phyloP scores from a whole-genome alignment of 2,888 invertebrate genomes.

The Tiliacea citrago region DNA sequence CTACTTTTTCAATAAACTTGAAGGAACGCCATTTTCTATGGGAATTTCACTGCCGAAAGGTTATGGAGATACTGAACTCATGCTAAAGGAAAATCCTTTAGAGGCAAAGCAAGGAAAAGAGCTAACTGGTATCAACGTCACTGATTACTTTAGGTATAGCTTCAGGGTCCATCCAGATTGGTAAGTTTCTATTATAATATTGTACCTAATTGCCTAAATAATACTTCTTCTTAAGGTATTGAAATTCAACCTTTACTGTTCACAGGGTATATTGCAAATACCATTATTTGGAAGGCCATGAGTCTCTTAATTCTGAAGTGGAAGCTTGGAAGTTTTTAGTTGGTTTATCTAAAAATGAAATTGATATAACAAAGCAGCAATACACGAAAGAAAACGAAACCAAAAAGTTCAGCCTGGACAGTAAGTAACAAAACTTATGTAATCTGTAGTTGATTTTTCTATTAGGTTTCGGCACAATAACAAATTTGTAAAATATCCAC shows the following conservation, averaged over 20 bases:
- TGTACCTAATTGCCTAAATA: background rate
- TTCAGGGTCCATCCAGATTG: slow-evolving; percentile 97
- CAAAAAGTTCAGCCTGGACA: slow-evolving; percentile 72
- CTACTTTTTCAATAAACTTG: slow-evolving; percentile 95
- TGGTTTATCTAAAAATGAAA: slow-evolving; percentile 90
- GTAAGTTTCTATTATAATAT: slow-evolving; percentile 81
- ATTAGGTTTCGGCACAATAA: background rate
- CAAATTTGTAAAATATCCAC: background rate
- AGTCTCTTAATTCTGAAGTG: slow-evolving; percentile 93
- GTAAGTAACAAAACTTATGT: slow-evolving; percentile 71
- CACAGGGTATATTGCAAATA: slow-evolving; percentile 96
- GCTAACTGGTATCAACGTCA: slow-evolving; percentile 92
- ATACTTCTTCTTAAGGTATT: background rate
- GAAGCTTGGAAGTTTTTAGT: slow-evolving; percentile 94
- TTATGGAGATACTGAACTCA: slow-evolving; percentile 94
- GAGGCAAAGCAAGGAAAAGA: slow-evolving; percentile 92
- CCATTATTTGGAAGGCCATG: slow-evolving; percentile 95
- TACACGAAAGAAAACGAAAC: slow-evolving; percentile 76
- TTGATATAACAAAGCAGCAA: slow-evolving; percentile 84
- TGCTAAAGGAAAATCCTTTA: slow-evolving; percentile 95
- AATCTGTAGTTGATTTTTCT: background rate
- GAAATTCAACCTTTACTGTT: background rate
- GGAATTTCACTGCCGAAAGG: slow-evolving; percentile 95
- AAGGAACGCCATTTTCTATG: slow-evolving; percentile 96
- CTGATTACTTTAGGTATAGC: slow-evolving; percentile 93